These are phyloP conservation scores for Moxostoma hubbsi DNA, from an alignment of 2,797 vertebrate species.

Conservation along the genomic window DNA sequence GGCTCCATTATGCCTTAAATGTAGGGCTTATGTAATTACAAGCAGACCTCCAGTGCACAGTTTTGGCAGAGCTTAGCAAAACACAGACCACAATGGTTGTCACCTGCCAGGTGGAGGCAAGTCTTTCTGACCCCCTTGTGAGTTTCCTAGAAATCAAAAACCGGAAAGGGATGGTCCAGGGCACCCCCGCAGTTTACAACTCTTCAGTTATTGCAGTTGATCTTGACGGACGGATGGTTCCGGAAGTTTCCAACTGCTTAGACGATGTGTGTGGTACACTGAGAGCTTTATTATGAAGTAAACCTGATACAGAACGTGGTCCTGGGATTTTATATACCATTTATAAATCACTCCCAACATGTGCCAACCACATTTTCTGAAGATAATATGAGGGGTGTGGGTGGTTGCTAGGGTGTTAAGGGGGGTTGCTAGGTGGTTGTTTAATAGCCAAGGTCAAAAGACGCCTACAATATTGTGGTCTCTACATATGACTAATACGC, in stretches of 20 bases:
- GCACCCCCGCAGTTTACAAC: constrained; percentile 4
- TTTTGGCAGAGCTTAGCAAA: constrained; percentile 55
- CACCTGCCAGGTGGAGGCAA: constrained; percentile 49
- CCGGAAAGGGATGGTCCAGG: constrained; percentile 26
- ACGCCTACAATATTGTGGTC: too few relatives aligned
- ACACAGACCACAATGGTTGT: constrained; percentile 49
- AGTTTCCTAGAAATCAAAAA: constrained; percentile 30
- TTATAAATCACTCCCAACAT: background rate
- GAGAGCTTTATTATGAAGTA: background rate
- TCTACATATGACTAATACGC: too few relatives aligned
- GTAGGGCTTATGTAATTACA: constrained; percentile 58
- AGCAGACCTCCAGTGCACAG: constrained; percentile 45
- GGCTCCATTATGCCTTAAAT: constrained; percentile 61
- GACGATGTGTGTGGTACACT: background rate
- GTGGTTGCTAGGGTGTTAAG: too few relatives aligned
- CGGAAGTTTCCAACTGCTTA: background rate
- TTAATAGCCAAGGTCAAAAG: too few relatives aligned
- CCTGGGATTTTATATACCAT: background rate
- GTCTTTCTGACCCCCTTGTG: constrained; percentile 27
- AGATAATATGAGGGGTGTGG: too few relatives aligned
- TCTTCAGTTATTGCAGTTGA: background rate
- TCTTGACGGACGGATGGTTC: constrained; percentile 6
- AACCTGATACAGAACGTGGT: background rate
- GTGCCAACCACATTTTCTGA: background rate
- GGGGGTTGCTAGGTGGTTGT: too few relatives aligned